phyloP scores from a whole-genome alignment of 2,888 invertebrate species.

The Rosalia funebris region DNA sequence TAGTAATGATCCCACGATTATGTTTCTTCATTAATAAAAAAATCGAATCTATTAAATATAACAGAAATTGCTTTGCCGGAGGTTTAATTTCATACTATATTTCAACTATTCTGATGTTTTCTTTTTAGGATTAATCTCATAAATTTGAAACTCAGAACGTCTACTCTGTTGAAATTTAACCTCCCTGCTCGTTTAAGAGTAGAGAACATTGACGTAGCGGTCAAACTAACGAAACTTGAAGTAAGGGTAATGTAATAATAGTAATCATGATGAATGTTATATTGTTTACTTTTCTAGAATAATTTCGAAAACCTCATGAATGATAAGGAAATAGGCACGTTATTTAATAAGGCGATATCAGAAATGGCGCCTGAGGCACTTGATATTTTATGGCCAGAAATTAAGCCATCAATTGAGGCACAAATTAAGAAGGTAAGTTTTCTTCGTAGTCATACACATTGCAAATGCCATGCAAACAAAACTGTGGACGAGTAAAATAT shows the following conservation, averaged over 20 bases:
- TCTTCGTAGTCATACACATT: too few species aligned
- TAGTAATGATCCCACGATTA: too few species aligned
- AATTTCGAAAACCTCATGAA: conserved; percentile 61
- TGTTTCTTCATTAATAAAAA: too few species aligned
- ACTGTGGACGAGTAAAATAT: too few species aligned
- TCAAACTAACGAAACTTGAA: conserved; percentile 56
- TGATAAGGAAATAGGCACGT: conserved; percentile 56
- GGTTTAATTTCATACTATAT: too few species aligned
- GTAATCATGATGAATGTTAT: background rate
- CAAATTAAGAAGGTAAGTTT: conserved; percentile 58
- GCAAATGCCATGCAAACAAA: too few species aligned
- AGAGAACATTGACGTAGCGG: conserved; percentile 53
- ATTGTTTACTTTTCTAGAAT: conserved; percentile 51
- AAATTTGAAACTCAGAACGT: conserved; percentile 57
- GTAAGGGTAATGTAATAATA: conserved; percentile 42
- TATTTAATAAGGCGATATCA: conserved; percentile 61
- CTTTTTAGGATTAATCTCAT: conserved; percentile 57
- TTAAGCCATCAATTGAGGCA: conserved; percentile 58
- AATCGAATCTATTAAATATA: too few species aligned
- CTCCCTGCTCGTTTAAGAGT: conserved; percentile 49
- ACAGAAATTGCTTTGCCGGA: too few species aligned
- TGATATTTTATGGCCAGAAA: conserved; percentile 62
- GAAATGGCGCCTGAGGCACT: conserved; percentile 61
- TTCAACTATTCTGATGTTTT: too few species aligned
- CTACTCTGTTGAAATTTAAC: conserved; percentile 52